Percentiles rank a stretch among this genome's conserved stretches.
Conservation (phyloP, 2,797 vertebrate genomes). For the Lepilemur septentrionalis region DNA sequence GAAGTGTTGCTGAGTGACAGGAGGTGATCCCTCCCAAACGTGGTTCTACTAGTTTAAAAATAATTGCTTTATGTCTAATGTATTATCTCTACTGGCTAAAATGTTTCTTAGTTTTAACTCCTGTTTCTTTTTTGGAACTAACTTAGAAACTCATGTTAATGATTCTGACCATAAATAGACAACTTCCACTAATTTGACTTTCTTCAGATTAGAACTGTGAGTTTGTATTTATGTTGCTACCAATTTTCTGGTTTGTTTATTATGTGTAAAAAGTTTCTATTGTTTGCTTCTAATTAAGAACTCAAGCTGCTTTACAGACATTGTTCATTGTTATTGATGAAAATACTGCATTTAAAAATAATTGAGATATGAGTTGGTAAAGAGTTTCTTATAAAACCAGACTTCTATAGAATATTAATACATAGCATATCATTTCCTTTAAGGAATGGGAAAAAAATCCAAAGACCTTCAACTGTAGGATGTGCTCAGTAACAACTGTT, state of each 20-base stretch:
- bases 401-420: slow-evolving; percentile 54
- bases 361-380: slow-evolving; percentile 40
- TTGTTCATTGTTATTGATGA: slow-evolving; percentile 54
- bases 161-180: not conserved
- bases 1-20: not conserved
- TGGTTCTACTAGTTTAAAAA: not conserved
- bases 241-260: slow-evolving; percentile 29
- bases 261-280: slow-evolving; percentile 23
- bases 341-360: slow-evolving; percentile 58
- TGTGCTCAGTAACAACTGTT: slow-evolving; percentile 64
- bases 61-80: not conserved
- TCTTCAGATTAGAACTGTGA: not conserved
- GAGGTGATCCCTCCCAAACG: not conserved
- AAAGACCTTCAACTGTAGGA: slow-evolving; percentile 48
- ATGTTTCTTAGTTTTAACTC: not conserved
- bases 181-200: slow-evolving; percentile 19
- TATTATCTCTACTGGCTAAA: not conserved
- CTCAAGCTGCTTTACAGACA: not conserved
- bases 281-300: slow-evolving; percentile 52
- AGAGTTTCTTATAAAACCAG: slow-evolving; percentile 50
- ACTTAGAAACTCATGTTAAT: slow-evolving; percentile 1
- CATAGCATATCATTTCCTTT: slow-evolving; percentile 60
- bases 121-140: not conserved
- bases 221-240: slow-evolving; percentile 12
- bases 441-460: slow-evolving; percentile 15